Conservation (phyloP, 2,797 vertebrate genomes). For the Harpagifer antarcticus region DNA sequence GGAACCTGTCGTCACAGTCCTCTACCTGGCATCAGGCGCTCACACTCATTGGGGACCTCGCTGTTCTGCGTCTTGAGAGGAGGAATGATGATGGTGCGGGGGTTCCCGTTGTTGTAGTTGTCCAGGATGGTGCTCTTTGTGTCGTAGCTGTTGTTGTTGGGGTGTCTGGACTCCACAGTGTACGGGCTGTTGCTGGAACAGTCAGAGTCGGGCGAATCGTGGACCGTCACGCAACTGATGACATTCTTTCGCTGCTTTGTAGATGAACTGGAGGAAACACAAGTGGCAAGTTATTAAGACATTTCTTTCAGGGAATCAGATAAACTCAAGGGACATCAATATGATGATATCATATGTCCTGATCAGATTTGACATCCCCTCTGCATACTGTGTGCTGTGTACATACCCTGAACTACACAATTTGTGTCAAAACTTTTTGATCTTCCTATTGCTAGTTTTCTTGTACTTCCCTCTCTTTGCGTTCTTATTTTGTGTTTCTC, state of each 20-base stretch:
- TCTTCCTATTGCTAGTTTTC: neutral
- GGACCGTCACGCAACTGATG: slow-evolving; percentile 99
- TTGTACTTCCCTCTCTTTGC: neutral
- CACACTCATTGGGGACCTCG: slow-evolving; percentile 91
- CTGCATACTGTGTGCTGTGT: neutral
- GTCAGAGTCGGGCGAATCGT: slow-evolving; percentile 96
- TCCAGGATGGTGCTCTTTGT: slow-evolving; percentile 90
- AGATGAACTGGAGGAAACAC: slow-evolving; percentile 86
- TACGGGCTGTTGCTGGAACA: slow-evolving; percentile 97
- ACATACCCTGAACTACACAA: neutral
- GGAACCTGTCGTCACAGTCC: too few relatives aligned
- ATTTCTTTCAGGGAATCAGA: neutral
- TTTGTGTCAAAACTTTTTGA: neutral
- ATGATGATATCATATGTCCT: neutral
- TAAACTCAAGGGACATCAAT: neutral
- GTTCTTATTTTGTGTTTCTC: neutral
- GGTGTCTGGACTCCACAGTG: slow-evolving; percentile 85
- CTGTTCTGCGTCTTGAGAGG: slow-evolving; percentile 94
- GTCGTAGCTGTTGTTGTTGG: slow-evolving; percentile 88
- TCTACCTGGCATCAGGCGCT: slow-evolving; percentile 93
- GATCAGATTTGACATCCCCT: neutral
- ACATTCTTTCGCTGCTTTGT: slow-evolving; percentile 98
- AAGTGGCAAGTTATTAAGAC: neutral
- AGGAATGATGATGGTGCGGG: slow-evolving; percentile 96
- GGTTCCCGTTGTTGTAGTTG: slow-evolving; percentile 91